Evolutionary conservation across 2,797 vertebrate species (phyloP).

Genomic region (Vireo griseus): DNA sequence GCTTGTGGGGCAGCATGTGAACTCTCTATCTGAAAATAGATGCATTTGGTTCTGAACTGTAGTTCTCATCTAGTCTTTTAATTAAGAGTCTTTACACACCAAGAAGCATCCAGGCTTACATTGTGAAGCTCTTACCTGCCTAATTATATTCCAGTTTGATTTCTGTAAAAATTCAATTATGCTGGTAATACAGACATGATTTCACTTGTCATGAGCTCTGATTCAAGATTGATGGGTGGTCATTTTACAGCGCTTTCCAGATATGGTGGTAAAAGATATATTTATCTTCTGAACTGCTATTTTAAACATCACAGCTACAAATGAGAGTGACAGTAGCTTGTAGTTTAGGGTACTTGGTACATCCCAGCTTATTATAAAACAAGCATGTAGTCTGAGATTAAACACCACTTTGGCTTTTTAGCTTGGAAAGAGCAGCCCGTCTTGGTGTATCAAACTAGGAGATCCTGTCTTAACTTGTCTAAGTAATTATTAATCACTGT

Average conservation of each 20-base stretch:
- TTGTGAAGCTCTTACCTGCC: not conserved
- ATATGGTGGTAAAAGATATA: not conserved
- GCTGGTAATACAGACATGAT: conserved; percentile 14
- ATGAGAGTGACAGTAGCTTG: conserved; percentile 5
- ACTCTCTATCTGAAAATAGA: not conserved
- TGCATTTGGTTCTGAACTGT: not conserved
- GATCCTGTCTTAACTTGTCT: not conserved
- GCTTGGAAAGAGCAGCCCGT: not conserved
- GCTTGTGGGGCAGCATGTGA: not conserved
- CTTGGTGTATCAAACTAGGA: not conserved
- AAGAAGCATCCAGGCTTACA: not conserved
- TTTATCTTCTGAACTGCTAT: not conserved
- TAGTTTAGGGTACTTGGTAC: conserved; percentile 17
- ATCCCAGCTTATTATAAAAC: not conserved
- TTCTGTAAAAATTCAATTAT: conserved; percentile 23
- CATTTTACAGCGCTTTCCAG: conserved; percentile 25
- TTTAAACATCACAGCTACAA: conserved; percentile 30
- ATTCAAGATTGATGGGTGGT: conserved; percentile 41
- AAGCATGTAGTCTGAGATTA: not conserved
- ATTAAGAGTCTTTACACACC: conserved; percentile 9
- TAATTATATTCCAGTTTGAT: not conserved
- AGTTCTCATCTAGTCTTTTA: conserved; percentile 21
- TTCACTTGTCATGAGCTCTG: conserved; percentile 33
- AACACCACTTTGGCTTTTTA: not conserved
- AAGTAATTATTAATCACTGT: not conserved